Percentiles rank a stretch among this genome's conserved stretches.
Conservation (phyloP, 92 coral and sea anemone species). For the Paragorgia papillata region DNA sequence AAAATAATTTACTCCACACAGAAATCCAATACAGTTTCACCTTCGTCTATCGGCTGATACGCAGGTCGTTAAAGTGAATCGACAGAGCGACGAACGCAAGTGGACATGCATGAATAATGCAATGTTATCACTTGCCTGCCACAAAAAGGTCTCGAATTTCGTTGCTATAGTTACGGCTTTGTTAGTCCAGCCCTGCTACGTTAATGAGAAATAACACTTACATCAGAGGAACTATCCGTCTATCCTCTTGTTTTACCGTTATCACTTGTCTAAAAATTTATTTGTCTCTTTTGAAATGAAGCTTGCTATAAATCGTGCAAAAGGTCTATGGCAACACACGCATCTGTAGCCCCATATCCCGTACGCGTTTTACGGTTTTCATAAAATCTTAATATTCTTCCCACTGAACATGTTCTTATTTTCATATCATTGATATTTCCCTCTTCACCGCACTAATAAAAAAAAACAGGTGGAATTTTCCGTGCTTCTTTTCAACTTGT, state of each 20-base stretch:
- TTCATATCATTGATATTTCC: conserved; percentile 39
- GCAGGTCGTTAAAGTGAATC: neutral
- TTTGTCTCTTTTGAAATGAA: neutral
- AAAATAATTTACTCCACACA: too few species aligned
- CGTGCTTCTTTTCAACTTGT: neutral
- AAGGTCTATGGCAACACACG: too few species aligned
- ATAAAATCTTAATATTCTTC: too few species aligned
- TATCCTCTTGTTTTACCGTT: neutral
- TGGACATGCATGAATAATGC: conserved; percentile 30
- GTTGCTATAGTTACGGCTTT: conserved; percentile 27
- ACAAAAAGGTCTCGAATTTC: conserved; percentile 36
- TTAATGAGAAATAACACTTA: conserved; percentile 32
- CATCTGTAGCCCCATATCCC: too few species aligned
- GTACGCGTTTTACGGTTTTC: too few species aligned
- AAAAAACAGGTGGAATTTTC: conserved; percentile 21
- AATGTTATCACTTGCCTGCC: neutral
- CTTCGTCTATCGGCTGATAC: conserved; percentile 28
- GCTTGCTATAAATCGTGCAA: too few species aligned
- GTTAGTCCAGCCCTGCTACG: conserved; percentile 13
- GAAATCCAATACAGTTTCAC: conserved; percentile 26
- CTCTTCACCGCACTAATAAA: conserved; percentile 16
- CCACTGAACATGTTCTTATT: conserved; percentile 5
- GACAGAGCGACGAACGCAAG: neutral
- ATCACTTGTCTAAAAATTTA: neutral
- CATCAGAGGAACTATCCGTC: neutral